Percentiles rank a stretch among this genome's conserved stretches.
Evolutionary conservation across 1,140 invertebrate species (phyloP).

Genomic region (Drosophila ambigua): DNA sequence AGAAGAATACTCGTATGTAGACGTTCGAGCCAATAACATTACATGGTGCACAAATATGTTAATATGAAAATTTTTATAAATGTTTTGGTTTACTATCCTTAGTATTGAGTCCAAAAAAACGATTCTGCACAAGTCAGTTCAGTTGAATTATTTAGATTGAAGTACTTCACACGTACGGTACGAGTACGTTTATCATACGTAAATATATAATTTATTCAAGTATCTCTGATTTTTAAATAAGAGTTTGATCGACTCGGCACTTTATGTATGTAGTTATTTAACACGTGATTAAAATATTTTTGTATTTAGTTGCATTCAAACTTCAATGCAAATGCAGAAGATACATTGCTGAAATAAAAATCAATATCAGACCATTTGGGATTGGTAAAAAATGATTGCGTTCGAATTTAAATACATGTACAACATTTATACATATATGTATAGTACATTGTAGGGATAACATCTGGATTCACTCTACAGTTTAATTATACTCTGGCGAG

Average conservation of each 20-base stretch:
- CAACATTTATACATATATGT: too few species aligned
- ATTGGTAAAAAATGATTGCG: slow-evolving; percentile 2
- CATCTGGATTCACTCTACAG: too few species aligned
- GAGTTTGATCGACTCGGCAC: not conserved
- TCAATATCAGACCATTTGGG: slow-evolving; percentile 23
- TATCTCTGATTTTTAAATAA: slow-evolving; percentile 6
- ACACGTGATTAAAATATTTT: not conserved
- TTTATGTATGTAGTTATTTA: too few species aligned
- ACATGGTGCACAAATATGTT: too few species aligned
- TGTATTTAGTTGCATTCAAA: slow-evolving; percentile 4
- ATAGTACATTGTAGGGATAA: too few species aligned
- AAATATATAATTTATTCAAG: slow-evolving; percentile 4
- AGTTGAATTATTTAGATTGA: not conserved
- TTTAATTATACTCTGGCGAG: too few species aligned
- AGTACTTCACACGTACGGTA: too few species aligned
- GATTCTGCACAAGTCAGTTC: not conserved
- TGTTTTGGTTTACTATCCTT: not conserved
- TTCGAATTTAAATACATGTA: not conserved
- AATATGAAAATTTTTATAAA: too few species aligned
- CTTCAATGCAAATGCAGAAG: slow-evolving; percentile 55
- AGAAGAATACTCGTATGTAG: too few species aligned
- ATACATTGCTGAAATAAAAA: slow-evolving; percentile 63
- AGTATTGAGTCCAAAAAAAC: not conserved
- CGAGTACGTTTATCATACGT: too few species aligned
- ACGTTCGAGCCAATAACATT: too few species aligned